These are phyloP conservation scores for Mus caroli DNA, from an alignment of 2,797 vertebrate species.

Conservation along the genomic window DNA sequence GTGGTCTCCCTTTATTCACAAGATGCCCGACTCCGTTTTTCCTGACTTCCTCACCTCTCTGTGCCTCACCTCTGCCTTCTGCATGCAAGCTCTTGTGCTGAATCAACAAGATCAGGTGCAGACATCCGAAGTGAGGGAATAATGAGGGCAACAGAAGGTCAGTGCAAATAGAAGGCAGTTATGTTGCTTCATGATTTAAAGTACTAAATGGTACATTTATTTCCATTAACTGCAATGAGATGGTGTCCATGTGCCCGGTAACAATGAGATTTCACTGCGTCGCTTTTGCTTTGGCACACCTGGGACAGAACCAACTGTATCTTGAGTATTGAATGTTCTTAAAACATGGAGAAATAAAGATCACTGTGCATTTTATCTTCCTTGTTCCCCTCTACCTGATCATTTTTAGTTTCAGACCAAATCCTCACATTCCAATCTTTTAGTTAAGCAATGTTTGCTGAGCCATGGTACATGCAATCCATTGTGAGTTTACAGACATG, in stretches of 20 bases:
- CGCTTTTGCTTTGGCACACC: conserved; percentile 67
- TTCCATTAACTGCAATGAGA: conserved; percentile 82
- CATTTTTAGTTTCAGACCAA: conserved; percentile 38
- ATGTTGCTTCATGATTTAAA: conserved; percentile 78
- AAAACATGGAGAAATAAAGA: conserved; percentile 60
- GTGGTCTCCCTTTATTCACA: background rate
- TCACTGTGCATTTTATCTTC: conserved; percentile 29
- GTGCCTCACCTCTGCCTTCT: conserved; percentile 29
- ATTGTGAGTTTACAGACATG: background rate
- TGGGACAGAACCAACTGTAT: conserved; percentile 45
- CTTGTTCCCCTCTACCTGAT: background rate
- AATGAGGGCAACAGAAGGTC: conserved; percentile 79
- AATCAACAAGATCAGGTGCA: conserved; percentile 73
- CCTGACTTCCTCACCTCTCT: background rate
- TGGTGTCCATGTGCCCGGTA: conserved; percentile 74
- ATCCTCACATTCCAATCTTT: conserved; percentile 47
- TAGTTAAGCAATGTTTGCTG: conserved; percentile 43
- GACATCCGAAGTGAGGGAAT: conserved; percentile 61
- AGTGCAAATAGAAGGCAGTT: conserved; percentile 77
- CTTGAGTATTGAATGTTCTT: conserved; percentile 10
- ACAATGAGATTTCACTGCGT: conserved; percentile 76
- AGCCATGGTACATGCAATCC: background rate
- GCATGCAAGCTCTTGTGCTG: conserved; percentile 65
- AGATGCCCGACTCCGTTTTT: background rate
- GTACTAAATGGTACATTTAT: conserved; percentile 68